These are phyloP conservation scores for Caerostris darwini DNA, from an alignment of 1,140 invertebrate genomes.

Conservation along the genomic window DNA sequence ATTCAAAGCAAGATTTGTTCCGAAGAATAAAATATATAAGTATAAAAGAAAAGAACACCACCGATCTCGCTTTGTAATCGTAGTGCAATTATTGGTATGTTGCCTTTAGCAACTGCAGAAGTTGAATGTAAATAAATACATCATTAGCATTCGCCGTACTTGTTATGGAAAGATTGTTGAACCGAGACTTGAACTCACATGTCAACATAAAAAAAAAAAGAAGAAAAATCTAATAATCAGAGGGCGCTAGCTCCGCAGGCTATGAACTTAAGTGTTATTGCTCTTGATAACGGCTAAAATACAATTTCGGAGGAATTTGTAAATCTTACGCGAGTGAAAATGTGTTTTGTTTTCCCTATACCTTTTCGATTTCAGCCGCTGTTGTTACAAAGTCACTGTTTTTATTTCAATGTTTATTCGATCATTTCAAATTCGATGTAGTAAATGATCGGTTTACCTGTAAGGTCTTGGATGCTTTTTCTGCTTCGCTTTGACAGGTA, in stretches of 20 bases:
- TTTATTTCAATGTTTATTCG: neutral
- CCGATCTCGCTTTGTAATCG: neutral
- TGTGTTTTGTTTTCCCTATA: constrained; percentile 10
- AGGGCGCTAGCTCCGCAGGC: constrained; percentile 74
- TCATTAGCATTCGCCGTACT: constrained; percentile 63
- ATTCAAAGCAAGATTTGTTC: neutral
- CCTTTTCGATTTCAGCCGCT: neutral
- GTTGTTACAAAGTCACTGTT: neutral
- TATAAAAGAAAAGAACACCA: neutral
- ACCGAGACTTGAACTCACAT: constrained; percentile 75
- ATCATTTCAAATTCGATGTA: constrained; percentile 9
- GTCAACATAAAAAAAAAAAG: constrained; percentile 74
- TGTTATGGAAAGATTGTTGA: constrained; percentile 76
- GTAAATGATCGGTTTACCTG: constrained; percentile 74
- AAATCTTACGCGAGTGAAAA: constrained; percentile 12
- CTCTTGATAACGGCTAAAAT: constrained; percentile 74
- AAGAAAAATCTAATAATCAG: constrained; percentile 63
- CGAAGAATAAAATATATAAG: neutral
- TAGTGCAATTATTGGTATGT: constrained; percentile 27
- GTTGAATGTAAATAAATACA: constrained; percentile 62
- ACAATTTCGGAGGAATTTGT: constrained; percentile 2
- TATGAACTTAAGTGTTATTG: constrained; percentile 72
- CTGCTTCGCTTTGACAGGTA: constrained; percentile 67
- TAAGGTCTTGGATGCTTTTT: constrained; percentile 57
- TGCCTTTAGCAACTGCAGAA: constrained; percentile 44